A percentile compares a stretch with the other conserved stretches of the same genome.
Conservation (phyloP, 2,888 invertebrate species). For the Enoplolaimus lenunculus region DNA sequence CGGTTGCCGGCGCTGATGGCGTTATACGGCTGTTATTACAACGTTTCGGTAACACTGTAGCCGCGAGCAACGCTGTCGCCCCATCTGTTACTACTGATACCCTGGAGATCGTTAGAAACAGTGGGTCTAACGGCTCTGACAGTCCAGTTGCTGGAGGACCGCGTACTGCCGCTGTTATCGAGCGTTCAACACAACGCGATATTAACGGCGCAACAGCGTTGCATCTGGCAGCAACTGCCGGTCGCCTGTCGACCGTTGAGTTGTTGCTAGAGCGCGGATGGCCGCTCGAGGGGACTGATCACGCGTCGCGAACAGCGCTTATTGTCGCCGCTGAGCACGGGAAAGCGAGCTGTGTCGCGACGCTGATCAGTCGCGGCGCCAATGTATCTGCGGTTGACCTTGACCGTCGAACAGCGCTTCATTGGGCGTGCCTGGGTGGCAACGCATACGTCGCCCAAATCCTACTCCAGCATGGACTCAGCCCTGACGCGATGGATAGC, state of each 20-base stretch:
- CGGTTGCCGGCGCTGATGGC: background rate
- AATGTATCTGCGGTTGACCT: constrained; percentile 1
- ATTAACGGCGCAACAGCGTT: background rate
- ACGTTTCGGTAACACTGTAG: background rate
- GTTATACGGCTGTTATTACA: background rate
- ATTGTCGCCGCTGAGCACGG: background rate
- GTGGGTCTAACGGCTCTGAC: no score
- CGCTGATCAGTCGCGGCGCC: background rate
- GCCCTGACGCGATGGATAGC: constrained; percentile 12
- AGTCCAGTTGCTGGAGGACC: no score
- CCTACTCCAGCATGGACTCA: constrained; percentile 17
- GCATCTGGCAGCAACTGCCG: background rate
- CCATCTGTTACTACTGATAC: no score
- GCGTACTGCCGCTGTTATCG: no score
- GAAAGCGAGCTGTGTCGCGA: background rate
- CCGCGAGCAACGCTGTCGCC: no score
- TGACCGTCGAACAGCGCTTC: background rate
- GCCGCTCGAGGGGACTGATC: background rate
- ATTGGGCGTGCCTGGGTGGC: constrained; percentile 3
- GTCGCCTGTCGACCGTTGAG: background rate
- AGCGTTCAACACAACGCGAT: background rate
- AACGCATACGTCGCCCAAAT: background rate
- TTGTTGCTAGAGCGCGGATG: background rate
- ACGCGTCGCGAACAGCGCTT: background rate
- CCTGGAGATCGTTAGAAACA: no score